A percentile compares a stretch with the other conserved stretches of the same genome.
Conservation (phyloP, 35 echinoderm and acorn worm species). For the Heliocidaris erythrogramma region DNA sequence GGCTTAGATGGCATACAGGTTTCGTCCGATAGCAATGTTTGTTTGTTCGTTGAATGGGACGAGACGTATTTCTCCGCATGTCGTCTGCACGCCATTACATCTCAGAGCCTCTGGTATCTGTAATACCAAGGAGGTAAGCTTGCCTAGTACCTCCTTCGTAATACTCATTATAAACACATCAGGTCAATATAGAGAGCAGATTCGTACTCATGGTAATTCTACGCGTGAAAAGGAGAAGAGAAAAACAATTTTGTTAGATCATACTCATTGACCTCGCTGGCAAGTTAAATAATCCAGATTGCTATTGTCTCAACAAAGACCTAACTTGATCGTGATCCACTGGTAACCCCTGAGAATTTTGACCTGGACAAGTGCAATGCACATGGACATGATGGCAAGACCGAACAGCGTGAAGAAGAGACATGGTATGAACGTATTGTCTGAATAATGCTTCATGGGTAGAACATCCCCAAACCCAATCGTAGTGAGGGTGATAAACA, state of each 20-base stretch:
- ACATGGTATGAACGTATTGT: conserved; percentile 61
- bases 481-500: conserved; percentile 91
- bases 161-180: neutral
- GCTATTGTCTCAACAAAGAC: neutral
- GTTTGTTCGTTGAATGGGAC: no score
- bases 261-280: no score
- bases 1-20: no score
- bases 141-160: no score
- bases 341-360: conserved; percentile 47
- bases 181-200: neutral
- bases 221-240: no score
- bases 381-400: conserved; percentile 92
- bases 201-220: neutral
- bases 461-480: conserved; percentile 93
- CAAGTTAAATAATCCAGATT: no score
- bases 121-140: no score
- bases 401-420: conserved; percentile 79
- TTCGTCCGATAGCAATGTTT: no score
- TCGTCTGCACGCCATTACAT: neutral
- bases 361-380: conserved; percentile 79
- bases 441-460: conserved; percentile 79
- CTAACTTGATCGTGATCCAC: neutral
- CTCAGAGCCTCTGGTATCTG: no score
- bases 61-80: neutral
- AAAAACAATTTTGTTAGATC: no score